Base-by-base conservation (phyloP, 2,797 vertebrate genomes). In the Heliangelus exortis region DNA sequence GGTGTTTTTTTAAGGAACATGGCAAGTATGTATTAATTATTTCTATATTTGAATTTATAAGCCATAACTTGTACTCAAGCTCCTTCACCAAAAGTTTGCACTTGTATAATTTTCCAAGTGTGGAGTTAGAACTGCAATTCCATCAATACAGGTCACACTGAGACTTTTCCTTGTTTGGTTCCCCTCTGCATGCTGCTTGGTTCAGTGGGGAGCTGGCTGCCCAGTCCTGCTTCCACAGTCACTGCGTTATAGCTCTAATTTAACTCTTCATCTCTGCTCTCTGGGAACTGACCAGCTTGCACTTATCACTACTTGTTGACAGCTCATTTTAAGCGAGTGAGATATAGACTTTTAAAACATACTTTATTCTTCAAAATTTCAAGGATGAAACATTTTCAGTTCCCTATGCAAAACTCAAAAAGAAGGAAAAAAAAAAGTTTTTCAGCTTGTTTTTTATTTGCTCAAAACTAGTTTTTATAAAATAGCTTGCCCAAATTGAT, bases 181-280 rank as follows among this genome's bases (percentile, higher is more conserved):
- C 41, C 53, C n/a, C 79, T 82, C 43, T 6, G 12, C 61, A 92
- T 79, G 89, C 19, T 93, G 89, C 89, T 74, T 76, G 74, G 95
- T 96, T 96, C 28, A 84, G 75, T 55, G 96, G n/a, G 20, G 84
- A 96, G 89, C 92, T 63, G 82, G 93, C 92, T 96, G 93, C 92
- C 95, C 93, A 95, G 89, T 95, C 94, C 92, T 96, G 94, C 97
- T 95, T 97, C 96, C 97, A 92, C 96, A 97, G 97, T 80, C 97
- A 95, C 20, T 18, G 92, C 85, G 97, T 97, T 97, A 98, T 97
- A 97, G 97, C 22, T 74, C 11, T 74, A 50, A 74, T 74, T 97
- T 80, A 94, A 67, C 74, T 93, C 91, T 89, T 94, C 74, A 79
- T 88, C 48, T 92, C 83, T 83, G 17, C 12, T 36, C 57, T 57